Conservation (phyloP, 1,140 invertebrate species). For the Megathymus violae region DNA sequence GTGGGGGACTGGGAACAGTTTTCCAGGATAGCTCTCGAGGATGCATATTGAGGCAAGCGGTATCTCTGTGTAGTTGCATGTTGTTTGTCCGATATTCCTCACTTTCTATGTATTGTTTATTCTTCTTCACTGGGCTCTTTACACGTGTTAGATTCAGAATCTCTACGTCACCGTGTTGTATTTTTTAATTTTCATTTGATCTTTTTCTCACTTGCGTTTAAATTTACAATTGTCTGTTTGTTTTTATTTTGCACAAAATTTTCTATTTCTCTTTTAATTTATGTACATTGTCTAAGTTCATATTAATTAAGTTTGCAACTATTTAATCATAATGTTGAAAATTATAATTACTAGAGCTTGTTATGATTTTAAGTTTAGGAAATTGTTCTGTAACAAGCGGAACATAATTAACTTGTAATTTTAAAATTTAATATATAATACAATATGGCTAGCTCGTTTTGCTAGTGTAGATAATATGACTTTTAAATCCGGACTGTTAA, state of each 20-base stretch:
- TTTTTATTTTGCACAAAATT: not conserved
- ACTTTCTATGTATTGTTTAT: constrained; percentile 18
- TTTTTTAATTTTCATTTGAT: not conserved
- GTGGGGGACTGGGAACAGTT: too few relatives aligned
- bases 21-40: constrained; percentile 58
- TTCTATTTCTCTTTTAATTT: not conserved
- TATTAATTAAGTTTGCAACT: not conserved
- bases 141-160: not conserved
- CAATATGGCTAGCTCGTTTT: constrained; percentile 4
- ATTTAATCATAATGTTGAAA: constrained; percentile 6
- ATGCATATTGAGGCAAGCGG: constrained; percentile 82
- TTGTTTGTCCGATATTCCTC: constrained; percentile 33
- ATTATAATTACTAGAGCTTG: constrained; percentile 17
- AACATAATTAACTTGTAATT: constrained; percentile 1
- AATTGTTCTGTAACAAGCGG: not conserved
- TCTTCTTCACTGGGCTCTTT: constrained; percentile 2
- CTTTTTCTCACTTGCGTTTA: not conserved
- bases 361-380: constrained; percentile 8
- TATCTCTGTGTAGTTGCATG: constrained; percentile 70
- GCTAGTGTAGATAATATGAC: not conserved
- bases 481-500: not conserved
- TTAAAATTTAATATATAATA: not conserved
- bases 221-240: not conserved
- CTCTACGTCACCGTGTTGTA: not conserved
- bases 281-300: not conserved